Percentiles rank a stretch among this genome's conserved stretches.
phyloP scores from a whole-genome alignment of 2,888 invertebrate species.

The Sabatieria punctata region DNA sequence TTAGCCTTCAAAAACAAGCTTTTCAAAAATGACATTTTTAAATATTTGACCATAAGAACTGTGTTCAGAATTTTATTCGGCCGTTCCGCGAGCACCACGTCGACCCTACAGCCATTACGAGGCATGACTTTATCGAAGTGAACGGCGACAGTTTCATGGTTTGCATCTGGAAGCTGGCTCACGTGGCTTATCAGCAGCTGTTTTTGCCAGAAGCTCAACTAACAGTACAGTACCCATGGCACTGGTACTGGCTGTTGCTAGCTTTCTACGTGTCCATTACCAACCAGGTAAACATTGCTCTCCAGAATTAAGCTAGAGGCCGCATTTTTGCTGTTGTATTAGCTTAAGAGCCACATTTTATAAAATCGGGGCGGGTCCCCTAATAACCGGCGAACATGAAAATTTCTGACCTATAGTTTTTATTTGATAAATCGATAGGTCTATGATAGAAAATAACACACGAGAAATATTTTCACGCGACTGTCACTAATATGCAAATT shows the following conservation, averaged over 20 bases:
- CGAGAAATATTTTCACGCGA: too few species aligned
- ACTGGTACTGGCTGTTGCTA: slow-evolving; percentile 76
- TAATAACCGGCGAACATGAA: too few species aligned
- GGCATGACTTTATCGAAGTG: slow-evolving; percentile 91
- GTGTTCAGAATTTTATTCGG: slow-evolving; percentile 69
- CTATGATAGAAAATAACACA: too few species aligned
- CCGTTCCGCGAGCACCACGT: slow-evolving; percentile 98
- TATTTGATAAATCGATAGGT: too few species aligned
- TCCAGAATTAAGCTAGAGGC: neutral
- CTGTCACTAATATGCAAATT: too few species aligned
- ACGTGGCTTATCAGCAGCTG: slow-evolving; percentile 67
- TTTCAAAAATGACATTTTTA: too few species aligned
- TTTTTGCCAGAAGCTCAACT: slow-evolving; percentile 53
- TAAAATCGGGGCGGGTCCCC: too few species aligned
- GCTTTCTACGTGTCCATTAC: slow-evolving; percentile 90
- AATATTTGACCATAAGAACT: too few species aligned
- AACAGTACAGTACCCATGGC: slow-evolving; percentile 62
- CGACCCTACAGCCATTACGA: slow-evolving; percentile 92
- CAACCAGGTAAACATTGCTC: slow-evolving; percentile 77
- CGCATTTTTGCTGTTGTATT: too few species aligned
- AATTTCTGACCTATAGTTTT: too few species aligned
- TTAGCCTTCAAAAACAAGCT: too few species aligned
- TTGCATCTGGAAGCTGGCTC: slow-evolving; percentile 63
- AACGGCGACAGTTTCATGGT: slow-evolving; percentile 96
- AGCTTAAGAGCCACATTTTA: too few species aligned